Percentiles rank a stretch among this genome's conserved stretches.
Conservation (phyloP, 1,140 invertebrate species). For the Platyscapa corneri region DNA sequence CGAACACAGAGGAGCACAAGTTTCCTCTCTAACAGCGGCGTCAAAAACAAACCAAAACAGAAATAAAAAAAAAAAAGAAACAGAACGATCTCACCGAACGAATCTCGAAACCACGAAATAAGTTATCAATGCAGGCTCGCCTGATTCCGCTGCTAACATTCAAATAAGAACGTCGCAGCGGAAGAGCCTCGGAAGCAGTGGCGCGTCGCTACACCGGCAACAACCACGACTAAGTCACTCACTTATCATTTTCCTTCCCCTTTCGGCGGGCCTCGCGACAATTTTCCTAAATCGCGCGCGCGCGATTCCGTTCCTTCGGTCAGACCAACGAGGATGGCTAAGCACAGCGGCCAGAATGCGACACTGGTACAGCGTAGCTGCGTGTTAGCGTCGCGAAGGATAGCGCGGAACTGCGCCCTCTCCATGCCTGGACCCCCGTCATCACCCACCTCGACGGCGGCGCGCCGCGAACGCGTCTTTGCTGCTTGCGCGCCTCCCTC, state of each 20-base stretch:
- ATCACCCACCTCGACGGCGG: slow-evolving; percentile 58
- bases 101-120: not conserved
- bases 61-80: too few species aligned
- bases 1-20: too few species aligned
- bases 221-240: not conserved
- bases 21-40: too few species aligned
- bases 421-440: slow-evolving; percentile 62
- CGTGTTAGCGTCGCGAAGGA: slow-evolving; percentile 65
- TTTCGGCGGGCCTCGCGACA: too few species aligned
- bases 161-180: not conserved
- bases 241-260: not conserved
- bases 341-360: not conserved
- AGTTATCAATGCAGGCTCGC: not conserved
- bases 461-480: not conserved
- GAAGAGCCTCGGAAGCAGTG: not conserved
- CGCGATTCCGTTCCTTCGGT: too few species aligned
- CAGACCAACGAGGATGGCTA: too few species aligned
- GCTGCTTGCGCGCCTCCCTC: not conserved
- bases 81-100: too few species aligned
- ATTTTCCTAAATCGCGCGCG: too few species aligned
- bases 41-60: too few species aligned
- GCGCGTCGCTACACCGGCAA: not conserved
- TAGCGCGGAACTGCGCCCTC: slow-evolving; percentile 68
- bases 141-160: not conserved
- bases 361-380: not conserved